Conservation (phyloP, 1,140 invertebrate species). For the Ceratina calcarata region DNA sequence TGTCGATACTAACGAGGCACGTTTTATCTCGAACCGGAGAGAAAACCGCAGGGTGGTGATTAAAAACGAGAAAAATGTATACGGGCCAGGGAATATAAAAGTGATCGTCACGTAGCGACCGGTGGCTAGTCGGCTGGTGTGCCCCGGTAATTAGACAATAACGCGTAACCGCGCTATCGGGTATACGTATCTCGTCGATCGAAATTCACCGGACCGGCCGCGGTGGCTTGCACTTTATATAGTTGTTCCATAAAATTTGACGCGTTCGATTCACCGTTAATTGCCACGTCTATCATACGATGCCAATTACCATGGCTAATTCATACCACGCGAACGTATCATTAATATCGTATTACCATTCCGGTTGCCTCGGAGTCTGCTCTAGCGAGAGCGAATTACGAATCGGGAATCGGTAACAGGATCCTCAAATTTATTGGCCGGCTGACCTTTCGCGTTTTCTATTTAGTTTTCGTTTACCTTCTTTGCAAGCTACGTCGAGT, state of each 20-base stretch:
- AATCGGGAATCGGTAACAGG: conserved; percentile 27
- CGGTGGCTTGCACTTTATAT: conserved; percentile 14
- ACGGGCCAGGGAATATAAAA: neutral
- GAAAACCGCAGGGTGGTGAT: neutral
- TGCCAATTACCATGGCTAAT: conserved; percentile 48
- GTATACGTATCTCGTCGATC: conserved; percentile 16
- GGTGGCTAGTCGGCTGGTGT: conserved; percentile 3
- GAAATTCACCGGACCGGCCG: conserved; percentile 8
- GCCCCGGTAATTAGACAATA: conserved; percentile 26
- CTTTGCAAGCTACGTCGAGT: too few relatives aligned
- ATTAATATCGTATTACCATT: conserved; percentile 58
- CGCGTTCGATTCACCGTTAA: conserved; percentile 44
- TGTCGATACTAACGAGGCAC: neutral
- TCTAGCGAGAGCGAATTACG: neutral
- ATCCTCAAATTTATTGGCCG: conserved; percentile 14
- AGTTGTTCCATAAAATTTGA: conserved; percentile 49
- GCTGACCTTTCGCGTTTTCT: neutral
- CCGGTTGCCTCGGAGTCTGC: neutral
- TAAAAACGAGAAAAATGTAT: conserved; percentile 3
- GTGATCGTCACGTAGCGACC: neutral
- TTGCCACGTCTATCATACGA: conserved; percentile 41
- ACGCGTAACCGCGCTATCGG: neutral
- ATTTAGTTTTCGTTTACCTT: too few relatives aligned
- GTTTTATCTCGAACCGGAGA: neutral
- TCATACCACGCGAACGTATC: conserved; percentile 39